Percentiles rank a stretch among this genome's conserved stretches.
These are phyloP conservation scores for Saturnia japonica DNA, from an alignment of 2,888 invertebrate genomes.

Conservation along the genomic window DNA sequence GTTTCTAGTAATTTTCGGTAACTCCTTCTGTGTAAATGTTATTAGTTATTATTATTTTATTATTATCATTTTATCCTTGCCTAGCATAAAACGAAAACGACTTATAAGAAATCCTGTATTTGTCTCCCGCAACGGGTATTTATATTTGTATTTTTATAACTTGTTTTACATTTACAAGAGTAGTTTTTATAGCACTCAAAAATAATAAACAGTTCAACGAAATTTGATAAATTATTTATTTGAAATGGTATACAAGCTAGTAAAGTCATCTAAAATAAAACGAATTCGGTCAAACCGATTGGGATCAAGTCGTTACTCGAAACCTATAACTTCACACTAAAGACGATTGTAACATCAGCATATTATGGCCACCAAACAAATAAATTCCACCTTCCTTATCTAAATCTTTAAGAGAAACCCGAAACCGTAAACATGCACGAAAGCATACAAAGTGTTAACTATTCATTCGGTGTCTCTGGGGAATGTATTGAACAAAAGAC, in stretches of 20 bases:
- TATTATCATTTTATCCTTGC: not conserved
- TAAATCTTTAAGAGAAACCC: conserved; percentile 78
- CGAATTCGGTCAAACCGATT: conserved; percentile 38
- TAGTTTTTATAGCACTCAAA: not conserved
- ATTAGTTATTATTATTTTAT: not conserved
- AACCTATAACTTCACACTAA: conserved; percentile 62
- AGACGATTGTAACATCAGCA: conserved; percentile 75
- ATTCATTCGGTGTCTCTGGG: conserved; percentile 74
- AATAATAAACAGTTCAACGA: not conserved
- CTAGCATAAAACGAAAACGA: not conserved
- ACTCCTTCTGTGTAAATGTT: not conserved
- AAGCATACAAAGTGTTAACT: conserved; percentile 75
- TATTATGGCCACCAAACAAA: conserved; percentile 71
- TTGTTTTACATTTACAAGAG: not conserved
- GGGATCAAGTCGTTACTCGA: conserved; percentile 52
- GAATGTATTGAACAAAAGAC: conserved; percentile 80
- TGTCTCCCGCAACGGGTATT: not conserved
- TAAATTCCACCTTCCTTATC: conserved; percentile 76
- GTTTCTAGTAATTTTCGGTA: not conserved
- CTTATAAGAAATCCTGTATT: not conserved
- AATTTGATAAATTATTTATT: not conserved
- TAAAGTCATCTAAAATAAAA: conserved; percentile 20
- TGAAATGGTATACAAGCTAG: not conserved
- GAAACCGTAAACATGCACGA: conserved; percentile 79
- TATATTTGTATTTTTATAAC: not conserved